Evolutionary conservation across 2,113 vertebrate species (phyloP), one percentile per base, ranked within the genome.

Genomic region (Tringa solitaria): DNA sequence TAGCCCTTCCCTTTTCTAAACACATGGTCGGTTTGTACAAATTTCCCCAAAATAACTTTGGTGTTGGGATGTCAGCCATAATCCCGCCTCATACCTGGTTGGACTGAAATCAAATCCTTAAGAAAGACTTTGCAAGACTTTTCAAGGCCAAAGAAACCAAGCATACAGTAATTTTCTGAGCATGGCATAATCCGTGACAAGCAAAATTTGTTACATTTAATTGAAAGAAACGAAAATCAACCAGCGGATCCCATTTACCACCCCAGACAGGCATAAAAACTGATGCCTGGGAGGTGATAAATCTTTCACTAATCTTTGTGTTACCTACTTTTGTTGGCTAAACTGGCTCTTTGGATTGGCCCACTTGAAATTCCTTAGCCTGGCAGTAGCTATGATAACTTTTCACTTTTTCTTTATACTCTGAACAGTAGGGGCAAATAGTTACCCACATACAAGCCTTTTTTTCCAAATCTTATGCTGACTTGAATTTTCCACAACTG

Each of bases 91-190:
- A 48, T 60, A 76, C 83, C 60, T 90, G 35, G 26, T 10, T 84
- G 48, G 57, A 57, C 22, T 54, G 84, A 82, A 50, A 72, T n/a
- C 45, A 92, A 81, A 89, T 82, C 61, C 57, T 89, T 72, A 60
- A 75, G 68, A 91, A 88, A 86, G 73, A 6, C 33, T 90, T 84
- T 32, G 46, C 32, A 87, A 87, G 63, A 53, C 26, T 70, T 93
- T 81, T n/a, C 41, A 93, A 74, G 39, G 76, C 69, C 73, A 76
- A 84, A 56, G 57, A 93, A 95, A 78, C 39, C 33, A 64, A 68
- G 24, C 33, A 75, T 8, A 35, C 56, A 21, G 88, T 92, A 90
- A 86, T 93, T 95, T 97, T 95, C 96, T 48, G 89, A 65, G 56
- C 17, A 86, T 0, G 0, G 56, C 24, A 64, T 35, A 83, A 75